These are phyloP conservation scores for Fulica atra DNA, from an alignment of 2,113 vertebrate genomes.

Conservation along the genomic window DNA sequence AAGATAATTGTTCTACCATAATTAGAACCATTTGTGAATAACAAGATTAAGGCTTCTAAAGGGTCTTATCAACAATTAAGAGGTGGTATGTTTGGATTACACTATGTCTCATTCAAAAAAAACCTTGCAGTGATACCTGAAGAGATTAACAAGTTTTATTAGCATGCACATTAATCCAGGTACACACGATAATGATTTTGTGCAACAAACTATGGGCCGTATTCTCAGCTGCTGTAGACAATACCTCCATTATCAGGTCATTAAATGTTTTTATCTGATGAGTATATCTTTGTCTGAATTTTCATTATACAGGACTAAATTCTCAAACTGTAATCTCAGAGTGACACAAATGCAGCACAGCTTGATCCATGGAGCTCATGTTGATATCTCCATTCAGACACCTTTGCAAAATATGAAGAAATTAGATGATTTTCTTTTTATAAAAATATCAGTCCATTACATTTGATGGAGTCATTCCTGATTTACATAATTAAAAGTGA, in stretches of 20 bases:
- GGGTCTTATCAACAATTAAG: not conserved
- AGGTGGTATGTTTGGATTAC: not conserved
- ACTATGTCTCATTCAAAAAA: not conserved
- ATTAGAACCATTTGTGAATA: not conserved
- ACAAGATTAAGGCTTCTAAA: not conserved
- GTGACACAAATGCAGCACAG: not conserved
- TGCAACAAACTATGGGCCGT: not conserved
- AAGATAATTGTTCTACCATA: not conserved
- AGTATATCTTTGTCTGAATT: not conserved
- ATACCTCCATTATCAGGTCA: not conserved
- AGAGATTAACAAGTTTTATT: conserved; percentile 21
- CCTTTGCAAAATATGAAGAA: not conserved
- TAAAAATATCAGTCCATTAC: not conserved
- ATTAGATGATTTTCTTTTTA: not conserved
- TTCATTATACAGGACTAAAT: not conserved
- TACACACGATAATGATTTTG: not conserved
- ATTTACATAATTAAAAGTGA: not conserved
- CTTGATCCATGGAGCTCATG: not conserved
- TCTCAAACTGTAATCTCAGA: not conserved
- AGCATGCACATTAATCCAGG: not conserved
- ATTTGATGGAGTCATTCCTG: not conserved
- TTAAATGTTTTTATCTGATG: not conserved
- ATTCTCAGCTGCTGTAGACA: not conserved
- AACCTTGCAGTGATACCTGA: not conserved
- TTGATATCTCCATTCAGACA: not conserved